Percentiles rank a stretch among this genome's conserved stretches.
These are phyloP conservation scores for Burhinus oedicnemus DNA, from an alignment of 2,113 vertebrate genomes.

Conservation along the genomic window DNA sequence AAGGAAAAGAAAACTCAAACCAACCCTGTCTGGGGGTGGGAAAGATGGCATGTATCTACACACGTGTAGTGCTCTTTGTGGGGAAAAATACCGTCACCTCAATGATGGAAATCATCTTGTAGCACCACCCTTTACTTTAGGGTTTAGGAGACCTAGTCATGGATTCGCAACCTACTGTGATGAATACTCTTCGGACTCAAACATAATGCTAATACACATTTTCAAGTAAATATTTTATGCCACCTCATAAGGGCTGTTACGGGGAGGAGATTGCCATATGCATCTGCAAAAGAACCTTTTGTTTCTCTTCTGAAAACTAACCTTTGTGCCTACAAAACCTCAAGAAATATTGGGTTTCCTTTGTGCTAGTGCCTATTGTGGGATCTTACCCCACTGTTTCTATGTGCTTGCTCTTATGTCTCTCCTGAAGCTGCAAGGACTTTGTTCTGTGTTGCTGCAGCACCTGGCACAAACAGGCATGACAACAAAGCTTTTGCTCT, in stretches of 20 bases:
- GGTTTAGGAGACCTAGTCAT: neutral
- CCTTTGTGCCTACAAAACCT: neutral
- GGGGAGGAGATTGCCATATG: neutral
- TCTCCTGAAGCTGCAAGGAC: neutral
- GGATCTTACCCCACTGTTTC: neutral
- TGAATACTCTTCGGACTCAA: too few species aligned
- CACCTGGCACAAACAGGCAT: neutral
- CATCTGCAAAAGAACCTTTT: neutral
- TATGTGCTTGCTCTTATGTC: neutral
- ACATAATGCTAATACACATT: neutral
- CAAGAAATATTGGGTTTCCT: neutral
- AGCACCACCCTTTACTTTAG: neutral
- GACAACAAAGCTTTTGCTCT: neutral
- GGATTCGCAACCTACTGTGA: neutral
- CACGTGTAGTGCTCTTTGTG: accelerated
- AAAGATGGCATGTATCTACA: neutral
- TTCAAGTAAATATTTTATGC: neutral
- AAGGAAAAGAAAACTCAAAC: neutral
- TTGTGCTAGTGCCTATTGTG: neutral
- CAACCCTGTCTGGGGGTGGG: neutral
- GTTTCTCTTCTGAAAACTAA: neutral
- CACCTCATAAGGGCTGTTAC: neutral
- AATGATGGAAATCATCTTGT: neutral
- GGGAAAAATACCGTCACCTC: neutral
- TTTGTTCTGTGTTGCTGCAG: neutral